Percentiles rank a stretch among this genome's conserved stretches.
phyloP scores from a whole-genome alignment of 2,888 invertebrate genomes.

The Exephanes ischioxanthus region DNA sequence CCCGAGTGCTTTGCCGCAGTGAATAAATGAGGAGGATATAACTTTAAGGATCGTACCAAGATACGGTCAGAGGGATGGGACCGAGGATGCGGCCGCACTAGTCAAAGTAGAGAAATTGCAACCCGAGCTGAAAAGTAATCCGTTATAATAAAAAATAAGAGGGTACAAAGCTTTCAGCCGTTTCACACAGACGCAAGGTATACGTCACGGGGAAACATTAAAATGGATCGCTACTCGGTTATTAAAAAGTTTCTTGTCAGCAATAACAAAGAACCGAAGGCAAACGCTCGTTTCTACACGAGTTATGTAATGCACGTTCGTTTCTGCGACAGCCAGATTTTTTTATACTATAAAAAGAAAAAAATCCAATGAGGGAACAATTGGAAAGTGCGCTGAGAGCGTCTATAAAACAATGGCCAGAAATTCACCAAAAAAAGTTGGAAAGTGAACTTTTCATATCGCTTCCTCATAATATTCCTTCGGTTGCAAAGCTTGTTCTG shows the following conservation, averaged over 20 bases:
- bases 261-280: slow-evolving; percentile 50
- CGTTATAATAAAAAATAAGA: slow-evolving; percentile 48
- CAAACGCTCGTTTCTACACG: not conserved
- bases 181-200: slow-evolving; percentile 32
- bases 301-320: not conserved
- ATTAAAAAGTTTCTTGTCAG: slow-evolving; percentile 65
- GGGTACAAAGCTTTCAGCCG: slow-evolving; percentile 53
- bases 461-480: too few species aligned
- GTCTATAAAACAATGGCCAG: not conserved
- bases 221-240: slow-evolving; percentile 59
- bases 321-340: not conserved
- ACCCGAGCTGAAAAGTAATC: slow-evolving; percentile 60
- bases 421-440: too few species aligned
- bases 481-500: too few species aligned
- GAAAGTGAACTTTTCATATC: too few species aligned
- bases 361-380: not conserved
- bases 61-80: not conserved
- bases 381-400: not conserved
- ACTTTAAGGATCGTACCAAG: slow-evolving; percentile 11
- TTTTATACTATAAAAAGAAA: not conserved
- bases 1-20: slow-evolving; percentile 1
- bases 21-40: slow-evolving; percentile 17
- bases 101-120: slow-evolving; percentile 54
- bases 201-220: slow-evolving; percentile 45
- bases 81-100: slow-evolving; percentile 30